Conservation (phyloP, 2,113 vertebrate genomes). For the Corynorhinus townsendii region DNA sequence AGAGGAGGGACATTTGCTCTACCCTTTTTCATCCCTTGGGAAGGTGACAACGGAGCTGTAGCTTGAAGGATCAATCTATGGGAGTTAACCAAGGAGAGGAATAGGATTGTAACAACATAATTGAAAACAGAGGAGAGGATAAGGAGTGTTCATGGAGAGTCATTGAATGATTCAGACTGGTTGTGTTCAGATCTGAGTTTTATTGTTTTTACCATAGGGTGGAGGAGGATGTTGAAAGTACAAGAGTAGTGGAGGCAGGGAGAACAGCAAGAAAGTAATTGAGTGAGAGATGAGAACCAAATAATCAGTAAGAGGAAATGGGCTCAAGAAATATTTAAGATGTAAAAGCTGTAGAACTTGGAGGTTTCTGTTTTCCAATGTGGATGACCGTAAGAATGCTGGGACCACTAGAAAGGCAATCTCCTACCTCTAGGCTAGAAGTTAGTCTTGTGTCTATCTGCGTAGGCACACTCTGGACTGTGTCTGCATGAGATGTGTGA, state of each 20-base stretch:
- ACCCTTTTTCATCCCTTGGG: not conserved
- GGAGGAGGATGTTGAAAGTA: not conserved
- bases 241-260: not conserved
- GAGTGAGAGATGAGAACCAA: not conserved
- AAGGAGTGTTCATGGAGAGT: not conserved
- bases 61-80: not conserved
- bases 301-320: not conserved
- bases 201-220: not conserved
- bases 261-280: not conserved
- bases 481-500: not conserved
- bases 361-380: not conserved
- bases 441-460: not conserved
- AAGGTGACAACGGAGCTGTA: not conserved
- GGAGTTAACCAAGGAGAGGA: not conserved
- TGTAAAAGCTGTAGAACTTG: not conserved
- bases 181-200: not conserved
- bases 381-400: not conserved
- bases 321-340: not conserved
- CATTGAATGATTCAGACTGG: not conserved
- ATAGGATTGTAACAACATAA: not conserved
- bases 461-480: not conserved
- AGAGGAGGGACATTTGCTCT: not conserved
- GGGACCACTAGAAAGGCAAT: not conserved
- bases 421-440: not conserved
- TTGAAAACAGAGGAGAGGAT: not conserved